Evolutionary conservation across 2,888 invertebrate genomes (phyloP), one percentile per base, ranked within the genome.

Genomic region (Polymixis flavicincta): DNA sequence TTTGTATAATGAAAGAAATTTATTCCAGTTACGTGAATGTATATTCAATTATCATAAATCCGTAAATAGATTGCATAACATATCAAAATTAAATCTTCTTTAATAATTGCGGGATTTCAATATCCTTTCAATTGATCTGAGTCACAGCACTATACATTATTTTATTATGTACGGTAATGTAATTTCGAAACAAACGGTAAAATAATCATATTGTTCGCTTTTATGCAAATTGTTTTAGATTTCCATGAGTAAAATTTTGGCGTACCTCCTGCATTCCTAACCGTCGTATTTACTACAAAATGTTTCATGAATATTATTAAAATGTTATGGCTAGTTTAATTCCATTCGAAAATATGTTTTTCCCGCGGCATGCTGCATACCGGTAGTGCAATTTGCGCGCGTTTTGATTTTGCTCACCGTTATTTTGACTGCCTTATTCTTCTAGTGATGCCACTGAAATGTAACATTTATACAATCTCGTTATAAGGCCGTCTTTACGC

Each of bases 371-470:
- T n/a, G n/a, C n/a, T 64, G 14, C 54, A 25, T 76, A 25, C 17
- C 22, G 22, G 42, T 60, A 32, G 48, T 67, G 52, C 25, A 59
- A 32, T 32, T 48, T 75, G 14, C 70, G 37, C 14, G 48, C 22
- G 4, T 14, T 61, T 37, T 54, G 48, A 61, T 54, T 70, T 78
- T 70, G 37, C 28, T 37, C 32, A 37, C 11, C n/a, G 37, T 76
- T 70, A 70, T 28, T 45, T 45, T 45, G 42, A 45, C 42, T 11
- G 42, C 11, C 3, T 45, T 11, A 13, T 45, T 45, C 11, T 11
- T 42, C 11, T 45, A 45, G 11, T 45, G 42, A 13, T 45, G 8
- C 11, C 32, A 11, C 28, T 28, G 2, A 61, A 19, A 13, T 2
- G 28, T 19, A 17, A 45, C 0, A 25, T 1, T 28, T 3, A 19